phyloP scores from a whole-genome alignment of 2,113 vertebrate genomes.

The Elachura formosa region DNA sequence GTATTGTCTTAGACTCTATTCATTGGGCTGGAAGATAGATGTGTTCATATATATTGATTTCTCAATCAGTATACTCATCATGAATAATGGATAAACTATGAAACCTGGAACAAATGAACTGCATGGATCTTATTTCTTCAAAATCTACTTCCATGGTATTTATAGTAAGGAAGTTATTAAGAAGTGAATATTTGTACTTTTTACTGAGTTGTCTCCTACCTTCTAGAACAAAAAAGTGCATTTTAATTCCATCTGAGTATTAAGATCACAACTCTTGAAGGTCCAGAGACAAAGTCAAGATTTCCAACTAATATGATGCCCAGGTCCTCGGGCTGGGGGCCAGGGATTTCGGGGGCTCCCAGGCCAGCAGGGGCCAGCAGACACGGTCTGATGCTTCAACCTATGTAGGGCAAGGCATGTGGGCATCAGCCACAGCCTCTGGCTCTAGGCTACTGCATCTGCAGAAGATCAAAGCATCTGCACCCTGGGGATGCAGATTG shows the following conservation, averaged over 20 bases:
- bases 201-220: not conserved
- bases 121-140: not conserved
- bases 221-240: not conserved
- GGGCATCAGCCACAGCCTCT: fast-evolving
- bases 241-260: not conserved
- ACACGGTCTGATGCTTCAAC: not conserved
- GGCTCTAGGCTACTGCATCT: not conserved
- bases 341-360: fast-evolving
- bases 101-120: not conserved
- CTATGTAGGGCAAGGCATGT: not conserved
- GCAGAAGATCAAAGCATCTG: too few relatives aligned
- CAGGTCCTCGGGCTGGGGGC: not conserved
- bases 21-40: not conserved
- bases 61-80: not conserved
- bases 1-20: not conserved
- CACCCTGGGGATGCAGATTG: not conserved
- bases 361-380: fast-evolving
- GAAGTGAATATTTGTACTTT: not conserved
- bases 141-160: not conserved
- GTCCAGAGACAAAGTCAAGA: not conserved
- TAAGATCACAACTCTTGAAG: not conserved
- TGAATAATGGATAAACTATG: not conserved
- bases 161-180: not conserved
- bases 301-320: not conserved
- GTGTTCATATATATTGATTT: not conserved